Percentiles rank a stretch among this genome's conserved stretches.
phyloP scores from a whole-genome alignment of 2,888 invertebrate species.

The Hypselothyrea guttata region DNA sequence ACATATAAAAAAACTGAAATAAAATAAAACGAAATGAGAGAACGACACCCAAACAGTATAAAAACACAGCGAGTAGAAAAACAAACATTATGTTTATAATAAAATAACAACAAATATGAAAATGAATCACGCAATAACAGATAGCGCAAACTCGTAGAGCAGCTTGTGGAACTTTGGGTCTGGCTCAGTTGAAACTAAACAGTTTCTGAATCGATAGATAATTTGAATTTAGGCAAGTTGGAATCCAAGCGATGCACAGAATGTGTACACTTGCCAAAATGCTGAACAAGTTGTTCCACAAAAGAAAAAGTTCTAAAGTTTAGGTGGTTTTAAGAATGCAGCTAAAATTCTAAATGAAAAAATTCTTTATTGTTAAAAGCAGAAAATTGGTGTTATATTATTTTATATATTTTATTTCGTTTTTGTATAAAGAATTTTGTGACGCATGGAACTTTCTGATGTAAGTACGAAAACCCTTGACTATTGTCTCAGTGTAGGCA shows the following conservation, averaged over 20 bases:
- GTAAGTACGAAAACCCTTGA: too few species aligned
- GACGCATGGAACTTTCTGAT: too few species aligned
- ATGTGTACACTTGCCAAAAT: neutral
- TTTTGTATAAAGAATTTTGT: too few species aligned
- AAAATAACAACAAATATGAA: slow-evolving; percentile 46
- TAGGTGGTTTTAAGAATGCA: too few species aligned
- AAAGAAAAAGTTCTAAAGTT: too few species aligned
- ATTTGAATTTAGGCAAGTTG: slow-evolving; percentile 29
- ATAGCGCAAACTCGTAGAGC: neutral
- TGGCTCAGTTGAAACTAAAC: slow-evolving; percentile 6
- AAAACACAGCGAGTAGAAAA: slow-evolving; percentile 42
- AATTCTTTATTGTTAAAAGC: too few species aligned
- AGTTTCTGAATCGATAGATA: neutral
- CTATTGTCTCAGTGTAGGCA: too few species aligned
- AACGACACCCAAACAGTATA: slow-evolving; percentile 36
- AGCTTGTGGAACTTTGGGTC: neutral
- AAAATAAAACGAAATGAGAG: slow-evolving; percentile 35
- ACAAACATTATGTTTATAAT: slow-evolving; percentile 59
- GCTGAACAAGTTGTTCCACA: neutral
- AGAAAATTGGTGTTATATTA: too few species aligned
- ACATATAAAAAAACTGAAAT: slow-evolving; percentile 18
- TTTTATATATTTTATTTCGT: too few species aligned
- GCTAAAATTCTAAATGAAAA: too few species aligned
- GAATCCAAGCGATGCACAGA: too few species aligned
- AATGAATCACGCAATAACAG: slow-evolving; percentile 65